phyloP scores from a whole-genome alignment of 2,797 vertebrate genomes.

The Botia almorhae region DNA sequence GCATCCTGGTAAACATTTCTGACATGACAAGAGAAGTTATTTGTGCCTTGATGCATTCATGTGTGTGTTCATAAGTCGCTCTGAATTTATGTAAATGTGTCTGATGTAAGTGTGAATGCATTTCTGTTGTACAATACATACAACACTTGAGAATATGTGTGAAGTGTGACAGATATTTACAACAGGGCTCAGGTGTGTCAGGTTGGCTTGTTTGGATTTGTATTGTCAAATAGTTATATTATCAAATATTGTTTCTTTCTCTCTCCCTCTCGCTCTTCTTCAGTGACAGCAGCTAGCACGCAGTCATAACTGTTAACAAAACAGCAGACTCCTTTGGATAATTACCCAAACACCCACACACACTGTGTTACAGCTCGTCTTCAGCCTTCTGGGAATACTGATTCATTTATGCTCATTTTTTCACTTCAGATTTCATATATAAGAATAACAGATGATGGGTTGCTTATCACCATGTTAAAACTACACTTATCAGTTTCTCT shows the following conservation, averaged over 20 bases:
- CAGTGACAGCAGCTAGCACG: constrained; percentile 1
- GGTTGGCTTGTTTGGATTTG: constrained; percentile 23
- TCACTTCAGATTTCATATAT: constrained; percentile 28
- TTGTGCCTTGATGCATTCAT: constrained; percentile 23
- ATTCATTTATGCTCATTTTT: constrained; percentile 37
- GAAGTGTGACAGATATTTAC: constrained; percentile 10
- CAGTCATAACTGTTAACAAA: constrained; percentile 45
- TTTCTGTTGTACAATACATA: constrained; percentile 19
- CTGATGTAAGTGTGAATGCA: constrained; percentile 35
- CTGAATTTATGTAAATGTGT: constrained; percentile 21
- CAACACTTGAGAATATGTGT: constrained; percentile 14
- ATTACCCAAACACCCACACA: constrained; percentile 49
- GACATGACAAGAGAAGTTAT: constrained; percentile 43
- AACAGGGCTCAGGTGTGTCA: constrained; percentile 10
- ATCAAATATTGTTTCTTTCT: background rate
- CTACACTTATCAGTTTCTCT: constrained; percentile 5
- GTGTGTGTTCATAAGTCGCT: constrained; percentile 31
- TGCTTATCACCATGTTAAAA: constrained; percentile 24
- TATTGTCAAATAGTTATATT: constrained; percentile 19
- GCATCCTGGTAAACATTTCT: constrained; percentile 33
- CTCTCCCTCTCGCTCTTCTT: background rate
- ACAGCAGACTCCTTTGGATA: constrained; percentile 47
- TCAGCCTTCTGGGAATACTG: constrained; percentile 55
- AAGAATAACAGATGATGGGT: constrained; percentile 36
- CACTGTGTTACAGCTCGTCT: constrained; percentile 38